Percentiles rank a stretch among this genome's conserved stretches.
Conservation (phyloP, 2,113 vertebrate species). For the rat (Rattus norvegicus) region DNA sequence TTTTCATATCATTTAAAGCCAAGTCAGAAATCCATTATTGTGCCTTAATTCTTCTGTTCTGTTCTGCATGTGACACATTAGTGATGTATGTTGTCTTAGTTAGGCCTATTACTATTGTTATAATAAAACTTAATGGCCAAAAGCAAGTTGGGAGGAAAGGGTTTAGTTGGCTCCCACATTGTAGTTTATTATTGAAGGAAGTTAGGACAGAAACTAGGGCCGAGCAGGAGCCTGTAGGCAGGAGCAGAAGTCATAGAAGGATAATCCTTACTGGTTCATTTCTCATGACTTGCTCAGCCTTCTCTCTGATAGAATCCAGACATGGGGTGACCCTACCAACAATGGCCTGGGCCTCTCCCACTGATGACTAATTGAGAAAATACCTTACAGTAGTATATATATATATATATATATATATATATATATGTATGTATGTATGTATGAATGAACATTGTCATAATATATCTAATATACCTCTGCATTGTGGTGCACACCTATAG, state of each 20-base stretch:
- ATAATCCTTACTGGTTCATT: not conserved
- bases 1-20: slow-evolving; percentile 36
- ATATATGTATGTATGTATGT: too few relatives aligned
- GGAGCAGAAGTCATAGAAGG: not conserved
- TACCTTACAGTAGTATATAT: not conserved
- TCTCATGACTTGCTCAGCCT: not conserved
- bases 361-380: not conserved
- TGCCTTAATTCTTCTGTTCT: not conserved
- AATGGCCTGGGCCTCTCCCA: not conserved
- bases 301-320: not conserved
- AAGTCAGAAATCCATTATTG: not conserved
- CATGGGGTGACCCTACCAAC: not conserved
- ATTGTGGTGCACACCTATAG: not conserved
- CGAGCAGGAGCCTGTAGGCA: not conserved
- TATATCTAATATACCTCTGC: not conserved
- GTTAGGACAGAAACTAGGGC: not conserved
- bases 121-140: not conserved
- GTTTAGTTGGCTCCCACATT: not conserved
- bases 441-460: not conserved
- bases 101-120: not conserved
- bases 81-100: not conserved
- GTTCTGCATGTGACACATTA: not conserved
- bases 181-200: not conserved
- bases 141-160: not conserved
- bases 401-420: too few relatives aligned